Evolutionary conservation across 2,113 vertebrate species (phyloP).

Genomic region (Petromus typicus): DNA sequence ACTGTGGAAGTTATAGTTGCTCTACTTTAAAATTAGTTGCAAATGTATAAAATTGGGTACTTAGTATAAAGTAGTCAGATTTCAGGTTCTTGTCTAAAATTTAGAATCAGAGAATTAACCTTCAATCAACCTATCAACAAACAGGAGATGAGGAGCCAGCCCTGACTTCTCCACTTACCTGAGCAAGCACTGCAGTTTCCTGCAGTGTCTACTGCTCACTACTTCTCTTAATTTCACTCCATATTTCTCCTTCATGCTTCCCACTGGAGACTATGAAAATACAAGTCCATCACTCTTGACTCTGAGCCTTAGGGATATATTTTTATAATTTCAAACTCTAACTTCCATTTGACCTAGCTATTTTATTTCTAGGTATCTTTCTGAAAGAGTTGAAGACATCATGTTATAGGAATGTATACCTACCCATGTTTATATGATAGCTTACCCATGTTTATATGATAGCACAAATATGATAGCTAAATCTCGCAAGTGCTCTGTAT

Average conservation of each 20-base stretch:
- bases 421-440: neutral
- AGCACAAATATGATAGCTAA: neutral
- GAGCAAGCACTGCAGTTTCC: neutral
- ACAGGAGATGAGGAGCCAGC: neutral
- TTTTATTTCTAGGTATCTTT: neutral
- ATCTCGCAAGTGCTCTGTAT: neutral
- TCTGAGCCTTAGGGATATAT: neutral
- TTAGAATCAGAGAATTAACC: neutral
- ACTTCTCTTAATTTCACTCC: neutral
- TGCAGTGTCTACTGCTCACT: neutral
- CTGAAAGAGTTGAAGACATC: neutral
- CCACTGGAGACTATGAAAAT: neutral
- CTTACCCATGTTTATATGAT: neutral
- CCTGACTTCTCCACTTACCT: too few relatives aligned
- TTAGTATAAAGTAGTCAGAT: neutral
- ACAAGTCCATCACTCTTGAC: neutral
- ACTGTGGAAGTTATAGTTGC: neutral
- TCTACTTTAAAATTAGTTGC: neutral
- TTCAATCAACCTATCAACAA: too few relatives aligned
- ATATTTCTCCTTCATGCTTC: neutral
- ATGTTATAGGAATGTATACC: neutral
- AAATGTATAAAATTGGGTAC: neutral
- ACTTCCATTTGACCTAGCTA: neutral
- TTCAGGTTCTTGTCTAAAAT: neutral
- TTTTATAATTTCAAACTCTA: neutral